Evolutionary conservation across 2,113 vertebrate species (phyloP).

Genomic region (Crypturellus undulatus): DNA sequence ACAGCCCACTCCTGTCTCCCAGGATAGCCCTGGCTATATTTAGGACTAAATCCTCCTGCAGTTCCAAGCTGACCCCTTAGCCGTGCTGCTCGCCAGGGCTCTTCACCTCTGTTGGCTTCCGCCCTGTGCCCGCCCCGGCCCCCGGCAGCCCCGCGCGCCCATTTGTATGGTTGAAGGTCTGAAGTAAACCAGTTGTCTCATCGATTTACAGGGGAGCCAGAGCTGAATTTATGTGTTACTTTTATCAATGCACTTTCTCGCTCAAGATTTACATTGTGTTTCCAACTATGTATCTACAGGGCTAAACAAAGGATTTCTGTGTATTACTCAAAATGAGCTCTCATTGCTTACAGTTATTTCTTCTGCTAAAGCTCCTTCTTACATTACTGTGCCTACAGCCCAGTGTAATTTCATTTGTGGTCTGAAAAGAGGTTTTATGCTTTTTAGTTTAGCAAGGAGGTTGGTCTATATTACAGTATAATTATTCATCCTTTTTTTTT

Average conservation of each 20-base stretch:
- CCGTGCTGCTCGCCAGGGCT: not conserved
- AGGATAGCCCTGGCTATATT: conserved; percentile 68
- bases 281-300: conserved; percentile 62
- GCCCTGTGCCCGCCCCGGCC: accelerated
- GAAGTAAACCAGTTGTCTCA: conserved; percentile 50
- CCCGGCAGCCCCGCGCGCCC: not conserved
- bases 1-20: conserved; percentile 46
- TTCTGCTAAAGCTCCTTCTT: conserved; percentile 34
- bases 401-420: conserved; percentile 52
- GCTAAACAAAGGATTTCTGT: conserved; percentile 70
- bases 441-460: conserved; percentile 22
- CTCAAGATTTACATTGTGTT: conserved; percentile 61
- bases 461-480: conserved; percentile 20
- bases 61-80: conserved; percentile 44
- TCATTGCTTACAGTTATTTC: conserved; percentile 56
- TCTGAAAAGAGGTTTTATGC: conserved; percentile 1
- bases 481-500: not conserved
- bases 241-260: conserved; percentile 30
- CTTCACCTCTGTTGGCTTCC: not conserved
- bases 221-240: conserved; percentile 50
- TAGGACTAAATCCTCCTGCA: conserved; percentile 64
- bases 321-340: conserved; percentile 67
- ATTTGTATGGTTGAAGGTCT: not conserved
- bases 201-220: conserved; percentile 23
- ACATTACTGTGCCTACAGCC: conserved; percentile 20